Evolutionary conservation across 2,888 invertebrate species (phyloP).

Genomic region (Acrobasis suavella): DNA sequence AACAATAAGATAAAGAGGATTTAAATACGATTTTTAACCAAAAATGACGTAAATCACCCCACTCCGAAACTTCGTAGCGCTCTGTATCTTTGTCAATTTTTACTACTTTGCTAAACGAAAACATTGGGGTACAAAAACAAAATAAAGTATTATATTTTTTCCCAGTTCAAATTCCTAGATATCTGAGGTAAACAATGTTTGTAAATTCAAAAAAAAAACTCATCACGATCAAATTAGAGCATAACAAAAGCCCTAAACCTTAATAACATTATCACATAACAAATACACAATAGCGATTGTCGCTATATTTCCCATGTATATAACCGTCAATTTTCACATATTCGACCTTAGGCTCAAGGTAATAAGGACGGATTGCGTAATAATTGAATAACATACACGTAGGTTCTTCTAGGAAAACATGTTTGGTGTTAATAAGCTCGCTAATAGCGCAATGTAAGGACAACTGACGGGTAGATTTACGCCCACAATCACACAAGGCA

Average conservation of each 20-base stretch:
- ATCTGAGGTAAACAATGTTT: no score
- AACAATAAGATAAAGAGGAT: no score
- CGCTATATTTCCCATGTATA: neutral
- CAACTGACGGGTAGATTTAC: no score
- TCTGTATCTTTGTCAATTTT: no score
- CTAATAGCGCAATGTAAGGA: neutral
- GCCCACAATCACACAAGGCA: neutral
- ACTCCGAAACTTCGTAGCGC: no score
- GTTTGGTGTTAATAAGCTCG: neutral
- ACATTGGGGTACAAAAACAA: no score
- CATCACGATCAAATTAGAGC: neutral
- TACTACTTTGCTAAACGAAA: no score
- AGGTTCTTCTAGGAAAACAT: neutral
- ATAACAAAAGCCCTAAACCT: neutral
- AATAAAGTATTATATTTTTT: no score
- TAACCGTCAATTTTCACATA: slow-evolving; percentile 14
- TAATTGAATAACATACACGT: neutral
- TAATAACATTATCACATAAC: neutral
- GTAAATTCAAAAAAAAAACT: no score
- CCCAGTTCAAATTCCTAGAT: no score
- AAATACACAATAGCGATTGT: neutral
- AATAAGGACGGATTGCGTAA: slow-evolving; percentile 3
- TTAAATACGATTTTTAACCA: no score
- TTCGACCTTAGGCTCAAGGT: slow-evolving; percentile 9
- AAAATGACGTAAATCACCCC: no score